These are phyloP conservation scores for Lota lota DNA, from an alignment of 2,113 vertebrate species.

Conservation along the genomic window DNA sequence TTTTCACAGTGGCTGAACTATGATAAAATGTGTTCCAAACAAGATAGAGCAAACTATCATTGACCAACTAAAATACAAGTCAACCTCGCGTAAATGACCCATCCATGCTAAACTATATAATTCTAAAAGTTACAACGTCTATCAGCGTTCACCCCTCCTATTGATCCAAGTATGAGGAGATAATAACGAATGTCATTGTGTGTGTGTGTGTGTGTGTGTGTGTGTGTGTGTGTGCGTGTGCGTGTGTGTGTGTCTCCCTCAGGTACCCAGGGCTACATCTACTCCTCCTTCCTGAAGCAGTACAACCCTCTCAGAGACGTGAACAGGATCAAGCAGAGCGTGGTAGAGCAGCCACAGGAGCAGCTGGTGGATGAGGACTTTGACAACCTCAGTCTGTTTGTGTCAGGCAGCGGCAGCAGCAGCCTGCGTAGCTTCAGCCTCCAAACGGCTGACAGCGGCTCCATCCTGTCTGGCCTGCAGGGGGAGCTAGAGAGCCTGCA, in stretches of 20 bases:
- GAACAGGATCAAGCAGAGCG: slow-evolving; percentile 46
- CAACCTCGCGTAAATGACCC: too few species aligned
- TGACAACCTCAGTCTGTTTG: slow-evolving; percentile 91
- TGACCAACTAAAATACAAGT: too few species aligned
- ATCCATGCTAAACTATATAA: too few species aligned
- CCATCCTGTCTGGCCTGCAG: slow-evolving; percentile 71
- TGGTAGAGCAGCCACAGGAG: slow-evolving; percentile 58
- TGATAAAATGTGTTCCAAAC: too few species aligned
- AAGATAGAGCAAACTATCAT: too few species aligned
- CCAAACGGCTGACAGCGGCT: slow-evolving; percentile 68
- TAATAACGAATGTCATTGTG: too few species aligned
- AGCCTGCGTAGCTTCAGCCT: slow-evolving; percentile 67
- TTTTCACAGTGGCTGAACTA: too few species aligned
- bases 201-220: too few species aligned
- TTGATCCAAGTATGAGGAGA: too few species aligned
- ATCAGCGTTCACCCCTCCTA: too few species aligned
- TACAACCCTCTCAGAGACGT: slow-evolving; percentile 84
- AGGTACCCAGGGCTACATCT: slow-evolving; percentile 87
- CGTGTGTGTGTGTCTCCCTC: slow-evolving; percentile 18
- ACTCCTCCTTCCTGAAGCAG: slow-evolving; percentile 91
- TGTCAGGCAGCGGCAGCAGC: slow-evolving; percentile 77
- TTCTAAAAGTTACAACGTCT: too few species aligned
- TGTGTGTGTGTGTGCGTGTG: background rate
- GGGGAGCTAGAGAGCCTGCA: slow-evolving; percentile 64
- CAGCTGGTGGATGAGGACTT: slow-evolving; percentile 78